Evolutionary conservation across 2,113 vertebrate species (phyloP), one percentile per base, ranked within the genome.

Genomic region (Sylvilagus bachmani): DNA sequence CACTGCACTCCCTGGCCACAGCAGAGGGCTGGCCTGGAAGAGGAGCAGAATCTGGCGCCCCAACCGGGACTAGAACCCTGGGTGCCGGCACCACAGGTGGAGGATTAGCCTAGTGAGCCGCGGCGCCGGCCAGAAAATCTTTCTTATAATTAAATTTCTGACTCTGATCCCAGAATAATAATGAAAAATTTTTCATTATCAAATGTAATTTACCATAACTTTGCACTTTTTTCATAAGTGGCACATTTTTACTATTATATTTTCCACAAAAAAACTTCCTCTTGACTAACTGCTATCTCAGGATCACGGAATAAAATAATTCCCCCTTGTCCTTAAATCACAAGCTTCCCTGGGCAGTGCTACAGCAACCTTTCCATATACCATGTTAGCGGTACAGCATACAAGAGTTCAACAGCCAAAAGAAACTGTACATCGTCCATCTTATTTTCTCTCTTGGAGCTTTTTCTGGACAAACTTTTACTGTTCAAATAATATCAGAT

Each of bases 291-390:
- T 82, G 10, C 69, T 79, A 10, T 44, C 44, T 82, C 58, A 91
- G 77, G 77, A 87, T 62, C 61, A 70, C 14, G 78, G 31, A 82
- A 82, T 75, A 92, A 83, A 91, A 61, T 88, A 55, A 89, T 89
- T 85, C 58, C 44, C 5, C 44, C 44, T 44, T 44, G 44, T 44
- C 44, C 44, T 91, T 66, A 89, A 9, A 13, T 90, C 36, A 21
- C 58, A 75, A 67, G 74, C 10, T 80, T 86, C 51, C 58, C 58
- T 25, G n/a, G 44, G 49, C 31, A 93, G 55, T 79, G 85, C 29
- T 89, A 49, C 36, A 38, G 74, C 33, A 21, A 64, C 10, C 31
- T 62, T 92, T 83, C 71, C 61, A 49, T 5, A 77, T 10, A 77
- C 58, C 22, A 27, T 64, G 6, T 33, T 74, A 67, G 80, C 85